Conservation (phyloP, 1,140 invertebrate species). For the Achroia grisella region DNA sequence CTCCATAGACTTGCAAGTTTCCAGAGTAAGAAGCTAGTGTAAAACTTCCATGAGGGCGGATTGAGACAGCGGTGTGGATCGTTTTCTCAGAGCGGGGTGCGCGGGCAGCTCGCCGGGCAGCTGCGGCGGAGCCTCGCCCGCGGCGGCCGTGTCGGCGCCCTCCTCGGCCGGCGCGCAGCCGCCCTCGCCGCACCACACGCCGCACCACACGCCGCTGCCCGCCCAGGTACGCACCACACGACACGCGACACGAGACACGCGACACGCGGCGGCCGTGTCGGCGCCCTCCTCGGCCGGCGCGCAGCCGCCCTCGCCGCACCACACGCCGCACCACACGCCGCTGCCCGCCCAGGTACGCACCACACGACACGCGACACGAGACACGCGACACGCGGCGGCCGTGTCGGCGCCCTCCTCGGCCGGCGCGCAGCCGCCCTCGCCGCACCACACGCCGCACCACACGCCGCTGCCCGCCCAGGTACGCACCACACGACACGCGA, state of each 20-base stretch:
- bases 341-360: background rate
- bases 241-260: too few relatives aligned
- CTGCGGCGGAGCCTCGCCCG: constrained; percentile 54
- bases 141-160: constrained; percentile 41
- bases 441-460: constrained; percentile 67
- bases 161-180: constrained; percentile 76
- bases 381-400: constrained; percentile 38
- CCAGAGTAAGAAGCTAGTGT: too few relatives aligned
- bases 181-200: constrained; percentile 75
- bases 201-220: constrained; percentile 44
- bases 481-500: constrained; percentile 9
- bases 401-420: constrained; percentile 59
- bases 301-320: constrained; percentile 80
- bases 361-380: too few relatives aligned
- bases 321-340: constrained; percentile 51
- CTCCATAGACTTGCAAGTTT: too few relatives aligned
- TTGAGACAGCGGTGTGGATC: constrained; percentile 23
- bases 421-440: constrained; percentile 80
- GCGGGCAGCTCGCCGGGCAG: constrained; percentile 55
- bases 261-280: constrained; percentile 41
- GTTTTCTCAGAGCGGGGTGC: constrained; percentile 23
- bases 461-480: constrained; percentile 5
- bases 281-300: constrained; percentile 69
- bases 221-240: background rate
- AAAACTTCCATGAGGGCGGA: too few relatives aligned